Conservation (phyloP, 1,140 invertebrate genomes). For the Contarinia nasturtii region DNA sequence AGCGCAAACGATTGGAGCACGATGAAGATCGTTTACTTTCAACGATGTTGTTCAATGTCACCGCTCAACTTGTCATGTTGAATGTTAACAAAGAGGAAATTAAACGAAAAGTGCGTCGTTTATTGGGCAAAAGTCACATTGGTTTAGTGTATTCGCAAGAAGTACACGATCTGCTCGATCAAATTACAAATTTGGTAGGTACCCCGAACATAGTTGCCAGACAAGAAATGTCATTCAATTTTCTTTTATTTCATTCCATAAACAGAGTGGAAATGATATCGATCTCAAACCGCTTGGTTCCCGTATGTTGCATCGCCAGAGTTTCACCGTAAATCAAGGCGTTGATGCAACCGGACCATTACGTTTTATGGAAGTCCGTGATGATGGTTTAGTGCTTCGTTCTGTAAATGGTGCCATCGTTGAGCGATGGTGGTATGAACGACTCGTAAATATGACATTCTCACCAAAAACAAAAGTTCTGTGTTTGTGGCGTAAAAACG, state of each 20-base stretch:
- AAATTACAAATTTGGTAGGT: conserved; percentile 77
- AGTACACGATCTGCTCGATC: conserved; percentile 89
- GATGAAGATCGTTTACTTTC: conserved; percentile 94
- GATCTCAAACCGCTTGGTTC: conserved; percentile 84
- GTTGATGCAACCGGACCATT: conserved; percentile 78
- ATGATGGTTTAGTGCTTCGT: conserved; percentile 88
- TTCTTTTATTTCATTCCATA: no score
- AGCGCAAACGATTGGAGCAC: conserved; percentile 88
- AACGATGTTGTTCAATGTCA: conserved; percentile 90
- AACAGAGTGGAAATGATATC: conserved; percentile 93
- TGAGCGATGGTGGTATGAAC: conserved; percentile 98
- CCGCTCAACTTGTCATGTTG: conserved; percentile 90
- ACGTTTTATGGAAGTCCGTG: conserved; percentile 93
- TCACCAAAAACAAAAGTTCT: conserved; percentile 95
- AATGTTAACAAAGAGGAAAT: conserved; percentile 72
- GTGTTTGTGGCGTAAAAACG: conserved; percentile 84
- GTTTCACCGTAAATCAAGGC: conserved; percentile 93
- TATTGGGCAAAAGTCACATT: conserved; percentile 96
- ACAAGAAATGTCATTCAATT: no score
- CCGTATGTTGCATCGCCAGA: conserved; percentile 84
- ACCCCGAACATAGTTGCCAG: no score
- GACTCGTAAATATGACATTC: conserved; percentile 98
- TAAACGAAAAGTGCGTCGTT: conserved; percentile 76
- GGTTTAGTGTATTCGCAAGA: conserved; percentile 94
- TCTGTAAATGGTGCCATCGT: conserved; percentile 71